Percentiles rank a stretch among this genome's conserved stretches.
Conservation (phyloP, 2,113 vertebrate species). For the Tetrax tetrax region DNA sequence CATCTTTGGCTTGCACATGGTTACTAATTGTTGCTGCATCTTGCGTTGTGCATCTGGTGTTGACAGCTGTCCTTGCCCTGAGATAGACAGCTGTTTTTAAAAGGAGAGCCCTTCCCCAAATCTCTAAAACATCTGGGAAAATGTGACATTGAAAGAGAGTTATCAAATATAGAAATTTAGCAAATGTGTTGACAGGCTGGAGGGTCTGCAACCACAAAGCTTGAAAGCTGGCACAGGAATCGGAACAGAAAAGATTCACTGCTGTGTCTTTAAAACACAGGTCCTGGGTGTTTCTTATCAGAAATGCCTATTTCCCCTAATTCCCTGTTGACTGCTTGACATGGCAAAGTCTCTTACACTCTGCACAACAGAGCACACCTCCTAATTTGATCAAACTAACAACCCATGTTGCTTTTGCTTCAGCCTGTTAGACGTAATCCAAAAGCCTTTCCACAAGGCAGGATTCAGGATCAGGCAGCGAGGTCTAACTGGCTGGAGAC, state of each 20-base stretch:
- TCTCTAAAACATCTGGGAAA: slow-evolving; percentile 33
- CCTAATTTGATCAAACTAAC: slow-evolving; percentile 1
- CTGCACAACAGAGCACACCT: background rate
- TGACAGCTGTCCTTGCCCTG: slow-evolving; percentile 27
- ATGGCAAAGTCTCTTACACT: background rate
- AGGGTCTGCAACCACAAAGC: background rate
- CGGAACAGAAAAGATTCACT: background rate
- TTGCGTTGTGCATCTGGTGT: slow-evolving; percentile 36
- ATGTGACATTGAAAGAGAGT: background rate
- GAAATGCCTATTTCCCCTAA: background rate
- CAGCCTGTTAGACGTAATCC: background rate
- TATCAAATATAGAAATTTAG: background rate
- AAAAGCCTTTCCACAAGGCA: background rate
- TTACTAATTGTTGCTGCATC: slow-evolving; percentile 36
- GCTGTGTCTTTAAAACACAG: background rate
- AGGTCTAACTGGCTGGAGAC: background rate
- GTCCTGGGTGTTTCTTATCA: background rate
- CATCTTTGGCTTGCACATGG: slow-evolving; percentile 27
- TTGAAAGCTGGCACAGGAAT: background rate
- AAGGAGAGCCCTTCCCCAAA: background rate
- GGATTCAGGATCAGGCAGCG: background rate
- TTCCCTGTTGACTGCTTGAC: background rate
- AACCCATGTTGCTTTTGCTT: background rate
- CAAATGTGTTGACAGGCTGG: background rate
- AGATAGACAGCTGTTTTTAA: slow-evolving; percentile 34